These are phyloP conservation scores for Atrichornis clamosus DNA, from an alignment of 2,113 vertebrate species.

Conservation along the genomic window DNA sequence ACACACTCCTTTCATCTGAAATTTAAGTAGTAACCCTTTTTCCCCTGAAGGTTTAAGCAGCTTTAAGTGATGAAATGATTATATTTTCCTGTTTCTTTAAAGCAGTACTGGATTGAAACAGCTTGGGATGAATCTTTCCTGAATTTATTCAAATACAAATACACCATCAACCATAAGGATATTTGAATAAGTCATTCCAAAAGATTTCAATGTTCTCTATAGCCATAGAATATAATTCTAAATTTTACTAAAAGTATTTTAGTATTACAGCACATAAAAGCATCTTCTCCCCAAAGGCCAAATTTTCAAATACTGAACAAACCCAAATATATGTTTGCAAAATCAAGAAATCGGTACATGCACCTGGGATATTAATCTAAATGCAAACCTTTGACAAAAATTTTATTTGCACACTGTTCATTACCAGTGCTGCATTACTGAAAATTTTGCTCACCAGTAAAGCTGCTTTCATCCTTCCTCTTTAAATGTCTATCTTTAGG, in stretches of 20 bases:
- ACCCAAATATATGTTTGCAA: background rate
- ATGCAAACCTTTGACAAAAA: background rate
- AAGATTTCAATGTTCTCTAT: background rate
- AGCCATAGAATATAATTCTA: background rate
- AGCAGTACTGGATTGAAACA: background rate
- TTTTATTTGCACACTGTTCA: background rate
- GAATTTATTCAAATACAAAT: background rate
- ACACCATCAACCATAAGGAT: background rate
- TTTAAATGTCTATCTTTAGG: background rate
- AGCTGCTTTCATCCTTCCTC: background rate
- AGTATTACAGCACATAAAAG: background rate
- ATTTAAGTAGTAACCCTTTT: constrained; percentile 64
- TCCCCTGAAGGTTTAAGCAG: constrained; percentile 45
- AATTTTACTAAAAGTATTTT: background rate
- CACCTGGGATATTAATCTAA: background rate
- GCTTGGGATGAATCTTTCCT: background rate
- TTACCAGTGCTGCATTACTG: background rate
- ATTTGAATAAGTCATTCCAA: constrained; percentile 11
- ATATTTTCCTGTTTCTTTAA: constrained; percentile 48
- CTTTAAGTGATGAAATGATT: constrained; percentile 64
- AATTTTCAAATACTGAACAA: background rate
- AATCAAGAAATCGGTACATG: background rate
- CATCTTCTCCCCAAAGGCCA: background rate
- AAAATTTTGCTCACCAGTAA: background rate
- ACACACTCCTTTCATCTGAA: constrained; percentile 73